A percentile compares a stretch with the other conserved stretches of the same genome.
These are phyloP conservation scores for Procavia capensis DNA, from an alignment of 2,113 vertebrate species.

Conservation along the genomic window DNA sequence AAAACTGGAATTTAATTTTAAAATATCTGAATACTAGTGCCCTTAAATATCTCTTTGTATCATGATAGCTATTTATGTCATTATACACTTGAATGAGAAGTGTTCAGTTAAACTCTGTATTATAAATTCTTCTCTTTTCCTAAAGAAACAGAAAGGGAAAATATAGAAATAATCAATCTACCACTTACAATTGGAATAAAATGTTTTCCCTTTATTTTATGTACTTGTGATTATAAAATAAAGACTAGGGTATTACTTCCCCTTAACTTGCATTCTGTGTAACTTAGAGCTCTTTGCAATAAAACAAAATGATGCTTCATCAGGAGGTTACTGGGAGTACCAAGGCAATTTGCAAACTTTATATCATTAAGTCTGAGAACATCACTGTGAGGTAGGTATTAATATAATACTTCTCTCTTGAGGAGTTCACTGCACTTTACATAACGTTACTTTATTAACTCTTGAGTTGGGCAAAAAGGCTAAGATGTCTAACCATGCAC, in stretches of 20 bases:
- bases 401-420: slow-evolving; percentile 79
- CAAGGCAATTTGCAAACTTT: slow-evolving; percentile 81
- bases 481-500: slow-evolving; percentile 4
- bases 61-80: not conserved
- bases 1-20: slow-evolving; percentile 75
- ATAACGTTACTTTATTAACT: slow-evolving; percentile 77
- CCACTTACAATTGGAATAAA: slow-evolving; percentile 43
- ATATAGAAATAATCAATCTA: slow-evolving; percentile 42
- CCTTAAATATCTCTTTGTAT: slow-evolving; percentile 35
- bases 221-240: slow-evolving; percentile 65
- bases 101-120: not conserved
- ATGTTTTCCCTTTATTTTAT: slow-evolving; percentile 65
- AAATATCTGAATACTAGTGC: slow-evolving; percentile 71
- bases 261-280: slow-evolving; percentile 80
- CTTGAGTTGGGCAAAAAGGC: slow-evolving; percentile 58
- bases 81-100: slow-evolving; percentile 11
- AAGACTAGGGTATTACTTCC: slow-evolving; percentile 67
- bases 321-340: slow-evolving; percentile 74
- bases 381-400: slow-evolving; percentile 77
- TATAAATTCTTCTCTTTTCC: slow-evolving; percentile 41
- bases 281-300: slow-evolving; percentile 77
- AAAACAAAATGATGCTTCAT: slow-evolving; percentile 78
- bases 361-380: slow-evolving; percentile 74
- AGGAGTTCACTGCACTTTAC: slow-evolving; percentile 75
- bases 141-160: not conserved